These are phyloP conservation scores for Phrynocephalus guinanensis DNA, from an alignment of 2,797 vertebrate species.

Conservation along the genomic window DNA sequence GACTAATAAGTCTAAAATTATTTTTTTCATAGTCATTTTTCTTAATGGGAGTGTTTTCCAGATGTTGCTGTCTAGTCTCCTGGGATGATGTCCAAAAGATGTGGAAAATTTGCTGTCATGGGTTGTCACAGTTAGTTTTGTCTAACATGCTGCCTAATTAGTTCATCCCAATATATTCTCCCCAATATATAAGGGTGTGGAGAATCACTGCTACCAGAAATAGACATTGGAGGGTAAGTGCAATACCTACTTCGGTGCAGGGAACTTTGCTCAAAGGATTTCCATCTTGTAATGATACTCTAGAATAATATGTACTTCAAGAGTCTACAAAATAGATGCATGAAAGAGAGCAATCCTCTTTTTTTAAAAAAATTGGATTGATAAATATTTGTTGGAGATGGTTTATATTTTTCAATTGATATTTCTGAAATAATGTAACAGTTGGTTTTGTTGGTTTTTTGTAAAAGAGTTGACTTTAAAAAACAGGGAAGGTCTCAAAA, in stretches of 20 bases:
- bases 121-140: constrained; percentile 74
- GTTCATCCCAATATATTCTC: constrained; percentile 69
- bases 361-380: background rate
- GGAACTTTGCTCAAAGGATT: constrained; percentile 31
- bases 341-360: background rate
- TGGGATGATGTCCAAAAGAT: constrained; percentile 75
- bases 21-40: constrained; percentile 78
- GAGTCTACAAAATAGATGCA: background rate
- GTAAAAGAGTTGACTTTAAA: background rate
- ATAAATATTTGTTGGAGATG: background rate
- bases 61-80: constrained; percentile 80
- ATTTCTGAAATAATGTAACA: background rate
- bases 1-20: constrained; percentile 72
- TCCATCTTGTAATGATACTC: background rate
- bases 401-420: background rate
- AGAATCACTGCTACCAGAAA: constrained; percentile 55
- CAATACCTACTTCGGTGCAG: constrained; percentile 35
- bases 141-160: constrained; percentile 76
- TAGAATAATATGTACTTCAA: constrained; percentile 24
- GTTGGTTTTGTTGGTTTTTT: background rate
- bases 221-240: constrained; percentile 75
- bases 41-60: constrained; percentile 83
- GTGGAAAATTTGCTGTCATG: constrained; percentile 83
- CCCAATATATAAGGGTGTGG: constrained; percentile 76
- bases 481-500: background rate